Conservation (phyloP, 53 echinoderm and acorn worm species). For the Stichopus horrens region DNA sequence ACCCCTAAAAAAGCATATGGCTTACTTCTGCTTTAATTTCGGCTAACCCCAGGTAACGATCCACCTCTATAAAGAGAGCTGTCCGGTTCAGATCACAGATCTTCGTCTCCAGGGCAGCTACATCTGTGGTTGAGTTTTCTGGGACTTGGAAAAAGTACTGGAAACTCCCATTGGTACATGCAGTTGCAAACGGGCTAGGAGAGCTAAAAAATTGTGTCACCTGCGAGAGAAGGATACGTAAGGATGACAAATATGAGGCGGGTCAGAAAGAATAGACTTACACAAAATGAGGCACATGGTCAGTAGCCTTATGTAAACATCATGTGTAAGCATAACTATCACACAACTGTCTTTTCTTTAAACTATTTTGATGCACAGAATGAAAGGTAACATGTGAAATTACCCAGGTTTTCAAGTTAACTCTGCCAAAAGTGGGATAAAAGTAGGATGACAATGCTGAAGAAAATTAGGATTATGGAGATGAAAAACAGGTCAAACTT, state of each 20-base stretch:
- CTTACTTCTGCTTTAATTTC: conserved; percentile 21
- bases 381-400: too few species aligned
- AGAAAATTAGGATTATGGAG: too few species aligned
- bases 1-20: background rate
- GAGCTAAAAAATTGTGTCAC: conserved; percentile 41
- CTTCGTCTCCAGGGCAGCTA: conserved; percentile 47
- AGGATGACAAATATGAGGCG: background rate
- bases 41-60: conserved; percentile 14
- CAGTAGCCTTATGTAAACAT: too few species aligned
- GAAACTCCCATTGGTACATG: conserved; percentile 50
- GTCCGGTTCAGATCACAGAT: conserved; percentile 50
- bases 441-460: too few species aligned
- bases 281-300: too few species aligned
- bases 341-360: too few species aligned
- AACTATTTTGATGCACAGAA: too few species aligned
- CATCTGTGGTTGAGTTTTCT: conserved; percentile 37
- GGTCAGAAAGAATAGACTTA: too few species aligned
- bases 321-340: too few species aligned
- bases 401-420: too few species aligned
- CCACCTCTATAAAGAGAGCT: background rate
- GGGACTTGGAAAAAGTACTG: conserved; percentile 46
- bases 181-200: conserved; percentile 25
- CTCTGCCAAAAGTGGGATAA: too few species aligned
- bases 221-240: conserved; percentile 5
- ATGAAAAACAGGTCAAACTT: too few species aligned